phyloP scores from a whole-genome alignment of 2,888 invertebrate species.

The Latheticus oryzae region DNA sequence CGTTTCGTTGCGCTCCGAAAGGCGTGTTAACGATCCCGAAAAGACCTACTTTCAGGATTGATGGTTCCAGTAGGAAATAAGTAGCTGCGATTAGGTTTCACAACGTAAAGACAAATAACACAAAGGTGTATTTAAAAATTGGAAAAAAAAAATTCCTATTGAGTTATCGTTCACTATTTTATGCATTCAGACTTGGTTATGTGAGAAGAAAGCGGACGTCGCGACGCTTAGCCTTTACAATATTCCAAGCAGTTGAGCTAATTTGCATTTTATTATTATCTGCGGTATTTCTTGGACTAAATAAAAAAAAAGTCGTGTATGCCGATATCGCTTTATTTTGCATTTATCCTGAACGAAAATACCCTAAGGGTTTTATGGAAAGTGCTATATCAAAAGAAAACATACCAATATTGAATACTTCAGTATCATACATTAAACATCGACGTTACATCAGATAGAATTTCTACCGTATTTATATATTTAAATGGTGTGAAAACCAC shows the following conservation, averaged over 20 bases:
- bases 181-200: not conserved
- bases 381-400: slow-evolving; percentile 38
- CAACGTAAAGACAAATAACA: slow-evolving; percentile 29
- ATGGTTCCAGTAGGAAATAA: slow-evolving; percentile 24
- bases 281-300: slow-evolving; percentile 19
- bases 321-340: slow-evolving; percentile 30
- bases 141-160: no score
- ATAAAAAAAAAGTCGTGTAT: slow-evolving; percentile 15
- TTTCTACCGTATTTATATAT: slow-evolving; percentile 30
- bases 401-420: slow-evolving; percentile 38
- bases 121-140: no score
- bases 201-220: slow-evolving; percentile 1
- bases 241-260: slow-evolving; percentile 19
- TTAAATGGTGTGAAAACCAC: slow-evolving; percentile 32
- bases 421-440: slow-evolving; percentile 39
- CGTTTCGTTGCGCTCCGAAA: slow-evolving; percentile 12
- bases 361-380: slow-evolving; percentile 34
- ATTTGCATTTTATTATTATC: slow-evolving; percentile 38
- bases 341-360: slow-evolving; percentile 36
- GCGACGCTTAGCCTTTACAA: not conserved
- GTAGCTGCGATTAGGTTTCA: slow-evolving; percentile 24
- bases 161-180: not conserved
- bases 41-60: slow-evolving; percentile 21
- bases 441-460: slow-evolving; percentile 31
- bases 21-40: slow-evolving; percentile 26